Base-by-base conservation (phyloP, 2,888 invertebrate genomes). In the Lissonota sp. region DNA sequence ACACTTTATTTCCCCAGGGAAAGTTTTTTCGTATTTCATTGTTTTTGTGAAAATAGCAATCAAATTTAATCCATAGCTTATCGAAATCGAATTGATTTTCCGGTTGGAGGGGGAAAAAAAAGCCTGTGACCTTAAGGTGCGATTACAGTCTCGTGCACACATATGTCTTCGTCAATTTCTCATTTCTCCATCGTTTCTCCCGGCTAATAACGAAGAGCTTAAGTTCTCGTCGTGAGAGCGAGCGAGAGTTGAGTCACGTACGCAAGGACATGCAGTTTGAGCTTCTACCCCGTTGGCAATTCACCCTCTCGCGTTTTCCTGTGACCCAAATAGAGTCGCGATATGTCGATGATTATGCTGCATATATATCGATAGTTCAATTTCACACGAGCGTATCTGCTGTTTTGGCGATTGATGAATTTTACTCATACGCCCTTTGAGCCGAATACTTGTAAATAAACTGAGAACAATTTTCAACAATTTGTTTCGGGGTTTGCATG, bases 191-290 rank as follows among this genome's bases (percentile, higher is more conserved):
- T 66, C 58, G 74, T 71, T 75, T 58, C 46, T 55, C 44, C n/a
- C 42, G 66, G 53, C 69, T 78, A 80, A 84, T 82, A 81, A 82
- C 76, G 77, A 62, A 73, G 69, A 70, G 82, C 79, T 82, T 80
- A 82, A 84, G 80, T 71, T 69, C 71, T 79, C 82, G 60, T 82
- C 70, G 77, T 64, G 80, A 67, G 39, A 26, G 26, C 26, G 26
- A 26, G 26, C 1, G 26, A 26, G 26, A 26, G 26, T 26, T 57
- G 49, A 73, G 57, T 69, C 67, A 69, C 79, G 79, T 73, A 75
- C 79, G 70, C 53, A 64, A 67, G 66, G 71, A 80, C 70, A 26
- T 26, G 26, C 26, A 71, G 71, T 69, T 79, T 60, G 57, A 79
- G 64, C 64, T 79, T 71, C 60, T 60, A 60, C 14, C 51, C 37